A percentile compares a stretch with the other conserved stretches of the same genome.
These are phyloP conservation scores for Tromatobia lineatoria DNA, from an alignment of 2,888 invertebrate genomes.

Conservation along the genomic window DNA sequence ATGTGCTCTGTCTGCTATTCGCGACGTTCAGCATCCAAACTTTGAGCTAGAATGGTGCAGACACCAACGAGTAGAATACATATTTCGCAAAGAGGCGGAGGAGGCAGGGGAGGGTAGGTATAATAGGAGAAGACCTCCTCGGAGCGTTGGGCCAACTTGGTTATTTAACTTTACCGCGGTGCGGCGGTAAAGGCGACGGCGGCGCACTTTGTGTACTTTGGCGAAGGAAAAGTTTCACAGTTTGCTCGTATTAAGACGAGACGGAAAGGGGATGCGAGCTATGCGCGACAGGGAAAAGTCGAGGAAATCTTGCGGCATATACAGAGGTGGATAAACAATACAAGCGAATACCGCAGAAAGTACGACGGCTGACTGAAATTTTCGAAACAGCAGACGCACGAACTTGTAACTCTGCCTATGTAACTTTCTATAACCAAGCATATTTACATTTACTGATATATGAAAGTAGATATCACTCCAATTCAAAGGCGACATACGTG, in stretches of 20 bases:
- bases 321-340: conserved; percentile 59
- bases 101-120: conserved; percentile 32
- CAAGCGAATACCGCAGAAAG: conserved; percentile 26
- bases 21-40: conserved; percentile 49
- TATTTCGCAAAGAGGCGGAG: conserved; percentile 48
- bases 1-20: conserved; percentile 3
- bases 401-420: conserved; percentile 18
- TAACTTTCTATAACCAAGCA: conserved; percentile 3
- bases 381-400: conserved; percentile 44
- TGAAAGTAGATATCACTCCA: not conserved
- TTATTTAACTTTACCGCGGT: conserved; percentile 72
- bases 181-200: conserved; percentile 50
- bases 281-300: conserved; percentile 57
- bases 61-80: conserved; percentile 50
- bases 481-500: not conserved
- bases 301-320: conserved; percentile 46
- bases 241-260: conserved; percentile 77
- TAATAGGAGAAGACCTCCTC: conserved; percentile 64
- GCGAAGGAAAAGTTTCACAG: conserved; percentile 76
- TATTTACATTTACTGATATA: conserved; percentile 22
- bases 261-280: conserved; percentile 46
- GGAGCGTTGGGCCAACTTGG: conserved; percentile 68
- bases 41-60: conserved; percentile 58
- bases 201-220: conserved; percentile 66
- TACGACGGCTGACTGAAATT: conserved; percentile 32